These are phyloP conservation scores for Mesoclemmys tuberculata DNA, from an alignment of 2,113 vertebrate genomes.

Conservation along the genomic window DNA sequence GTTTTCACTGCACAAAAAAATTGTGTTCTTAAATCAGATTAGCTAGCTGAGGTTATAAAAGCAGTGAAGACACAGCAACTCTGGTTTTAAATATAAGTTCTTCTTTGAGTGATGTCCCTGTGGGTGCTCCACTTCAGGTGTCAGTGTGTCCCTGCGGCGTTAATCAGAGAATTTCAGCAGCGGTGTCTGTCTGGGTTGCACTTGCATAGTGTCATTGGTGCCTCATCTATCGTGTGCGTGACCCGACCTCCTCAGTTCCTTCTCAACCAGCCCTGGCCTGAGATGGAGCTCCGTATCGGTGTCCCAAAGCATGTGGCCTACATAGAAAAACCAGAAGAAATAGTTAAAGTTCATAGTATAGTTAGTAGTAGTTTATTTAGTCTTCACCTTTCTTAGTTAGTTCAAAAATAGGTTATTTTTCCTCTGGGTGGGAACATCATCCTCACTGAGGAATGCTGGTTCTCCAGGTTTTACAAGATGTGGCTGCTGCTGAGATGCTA, in stretches of 20 bases:
- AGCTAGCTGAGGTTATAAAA: background rate
- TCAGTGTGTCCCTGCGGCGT: background rate
- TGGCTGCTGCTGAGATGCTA: background rate
- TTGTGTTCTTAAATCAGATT: background rate
- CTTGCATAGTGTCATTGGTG: background rate
- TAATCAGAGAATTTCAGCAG: background rate
- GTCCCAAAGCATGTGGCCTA: background rate
- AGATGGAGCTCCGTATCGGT: too few relatives aligned
- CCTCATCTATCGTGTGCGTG: background rate
- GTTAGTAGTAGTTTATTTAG: background rate
- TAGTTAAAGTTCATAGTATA: background rate
- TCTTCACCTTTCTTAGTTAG: background rate
- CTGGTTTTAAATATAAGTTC: background rate
- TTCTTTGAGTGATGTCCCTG: too few relatives aligned
- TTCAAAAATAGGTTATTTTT: too few relatives aligned
- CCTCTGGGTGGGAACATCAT: background rate
- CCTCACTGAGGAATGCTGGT: background rate
- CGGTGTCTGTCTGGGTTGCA: background rate
- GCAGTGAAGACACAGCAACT: background rate
- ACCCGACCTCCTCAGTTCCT: background rate
- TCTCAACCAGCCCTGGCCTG: too few relatives aligned
- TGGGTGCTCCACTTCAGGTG: background rate
- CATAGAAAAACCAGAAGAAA: background rate
- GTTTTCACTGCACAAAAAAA: background rate
- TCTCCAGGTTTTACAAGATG: background rate